A percentile compares a stretch with the other conserved stretches of the same genome.
phyloP scores from a whole-genome alignment of 2,797 vertebrate species.

The Anas capensis region DNA sequence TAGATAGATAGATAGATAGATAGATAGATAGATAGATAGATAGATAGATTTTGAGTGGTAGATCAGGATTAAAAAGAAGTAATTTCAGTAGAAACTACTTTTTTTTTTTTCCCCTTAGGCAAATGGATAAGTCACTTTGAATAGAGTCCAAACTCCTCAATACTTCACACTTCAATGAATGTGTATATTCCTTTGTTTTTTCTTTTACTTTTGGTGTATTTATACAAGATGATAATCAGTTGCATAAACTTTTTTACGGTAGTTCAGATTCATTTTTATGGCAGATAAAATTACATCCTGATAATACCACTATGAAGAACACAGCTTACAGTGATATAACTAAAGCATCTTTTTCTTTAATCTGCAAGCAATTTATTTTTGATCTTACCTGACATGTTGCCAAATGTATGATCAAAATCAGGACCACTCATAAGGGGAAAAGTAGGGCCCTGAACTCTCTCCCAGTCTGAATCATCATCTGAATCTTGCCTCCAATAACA shows the following conservation, averaged over 20 bases:
- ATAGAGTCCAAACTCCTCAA: neutral
- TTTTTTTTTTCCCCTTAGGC: neutral
- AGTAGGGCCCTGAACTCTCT: constrained; percentile 74
- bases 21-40: no score
- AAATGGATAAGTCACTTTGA: neutral
- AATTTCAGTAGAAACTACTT: neutral
- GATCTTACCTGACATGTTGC: constrained; percentile 84
- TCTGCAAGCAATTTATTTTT: neutral
- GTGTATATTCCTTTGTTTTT: neutral
- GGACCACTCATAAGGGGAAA: constrained; percentile 86
- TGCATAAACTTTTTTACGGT: neutral
- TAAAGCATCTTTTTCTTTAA: neutral
- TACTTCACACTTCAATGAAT: neutral
- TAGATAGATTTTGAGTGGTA: neutral
- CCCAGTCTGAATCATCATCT: constrained; percentile 84
- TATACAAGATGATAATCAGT: neutral
- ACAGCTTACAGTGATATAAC: neutral
- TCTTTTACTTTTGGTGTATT: neutral
- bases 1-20: no score
- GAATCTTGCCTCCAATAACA: constrained; percentile 90
- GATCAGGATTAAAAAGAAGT: neutral
- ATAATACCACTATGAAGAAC: neutral
- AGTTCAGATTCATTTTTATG: neutral
- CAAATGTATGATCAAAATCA: constrained; percentile 88
- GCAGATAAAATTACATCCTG: neutral